Percentiles rank a stretch among this genome's conserved stretches.
phyloP scores from a whole-genome alignment of 2,888 invertebrate species.

The Drosophila nigricruria region DNA sequence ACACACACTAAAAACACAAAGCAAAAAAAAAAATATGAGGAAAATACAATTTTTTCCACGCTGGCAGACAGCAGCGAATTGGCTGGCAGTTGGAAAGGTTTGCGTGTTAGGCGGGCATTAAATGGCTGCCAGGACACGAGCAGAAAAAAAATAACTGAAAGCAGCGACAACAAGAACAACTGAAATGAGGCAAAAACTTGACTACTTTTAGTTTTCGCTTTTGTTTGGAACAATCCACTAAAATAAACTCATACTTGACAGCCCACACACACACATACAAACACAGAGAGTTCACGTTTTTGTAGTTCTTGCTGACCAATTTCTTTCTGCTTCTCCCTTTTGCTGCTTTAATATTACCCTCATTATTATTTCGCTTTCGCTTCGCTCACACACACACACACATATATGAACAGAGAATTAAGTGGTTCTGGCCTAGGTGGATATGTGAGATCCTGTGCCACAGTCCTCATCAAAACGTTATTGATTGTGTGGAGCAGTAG shows the following conservation, averaged over 20 bases:
- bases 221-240: constrained; percentile 44
- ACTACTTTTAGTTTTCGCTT: constrained; percentile 69
- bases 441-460: constrained; percentile 63
- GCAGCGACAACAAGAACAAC: constrained; percentile 14
- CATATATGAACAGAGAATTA: constrained; percentile 58
- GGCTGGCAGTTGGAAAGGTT: constrained; percentile 43
- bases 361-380: constrained; percentile 75
- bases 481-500: constrained; percentile 62
- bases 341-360: constrained; percentile 67
- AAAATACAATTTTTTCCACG: constrained; percentile 22
- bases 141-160: constrained; percentile 38
- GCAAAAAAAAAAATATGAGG: constrained; percentile 7
- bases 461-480: constrained; percentile 74
- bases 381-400: constrained; percentile 33
- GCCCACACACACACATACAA: constrained; percentile 11
- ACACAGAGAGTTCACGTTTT: constrained; percentile 15
- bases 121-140: constrained; percentile 59
- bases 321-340: constrained; percentile 29
- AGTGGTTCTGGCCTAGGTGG: constrained; percentile 66
- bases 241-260: constrained; percentile 45
- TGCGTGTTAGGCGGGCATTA: constrained; percentile 73
- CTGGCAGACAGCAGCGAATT: constrained; percentile 65
- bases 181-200: constrained; percentile 49
- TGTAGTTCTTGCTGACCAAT: constrained; percentile 54
- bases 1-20: constrained; percentile 74